Evolutionary conservation across 2,113 vertebrate species (phyloP), one percentile per base, ranked within the genome.

Genomic region (Epinephelus lanceolatus): DNA sequence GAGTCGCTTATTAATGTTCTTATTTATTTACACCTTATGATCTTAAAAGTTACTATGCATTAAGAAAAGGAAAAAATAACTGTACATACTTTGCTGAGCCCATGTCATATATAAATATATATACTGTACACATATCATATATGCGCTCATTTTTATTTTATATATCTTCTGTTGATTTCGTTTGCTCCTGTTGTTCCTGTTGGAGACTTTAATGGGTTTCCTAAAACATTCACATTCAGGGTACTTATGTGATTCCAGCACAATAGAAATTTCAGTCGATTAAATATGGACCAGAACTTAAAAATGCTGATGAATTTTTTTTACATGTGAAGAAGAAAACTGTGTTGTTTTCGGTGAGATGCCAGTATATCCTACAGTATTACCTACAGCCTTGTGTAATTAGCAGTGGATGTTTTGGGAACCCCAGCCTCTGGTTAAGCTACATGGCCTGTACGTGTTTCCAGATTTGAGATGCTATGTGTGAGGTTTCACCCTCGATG

Each of bases 11-110:
- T 87, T 78, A 56, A 94, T 93, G 94, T 95, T 96, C 90, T 93
- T 92, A 96, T 96, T 96, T 96, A 95, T 95, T 95, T 95, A 91
- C 89, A 86, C 83, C 80, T 92, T 89, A 89, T 87, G 83, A 88
- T 95, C 93, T 95, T 92, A 91, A 89, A 91, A 88, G 92, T 88
- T 95, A 95, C 95, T 96, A 95, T 95, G 96, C 96, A 95, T 96
- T 94, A 66, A 82, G 78, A 78, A 52, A 80, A 61, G n/a, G 81
- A 80, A 55, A 67, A 85, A 88, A 83, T 90, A 92, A 91, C 82
- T 95, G 93, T 96, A 94, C 71, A 95, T 94, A 92, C 52, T 71
- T 93, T 92, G 90, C 92, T 92, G 86, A 92, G 71, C 88, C 90
- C 95, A 94, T 95, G 92, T 93, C 93, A 90, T 92, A 92, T 90